Conservation (phyloP, 1,140 invertebrate genomes). For the Cydia strobilella region DNA sequence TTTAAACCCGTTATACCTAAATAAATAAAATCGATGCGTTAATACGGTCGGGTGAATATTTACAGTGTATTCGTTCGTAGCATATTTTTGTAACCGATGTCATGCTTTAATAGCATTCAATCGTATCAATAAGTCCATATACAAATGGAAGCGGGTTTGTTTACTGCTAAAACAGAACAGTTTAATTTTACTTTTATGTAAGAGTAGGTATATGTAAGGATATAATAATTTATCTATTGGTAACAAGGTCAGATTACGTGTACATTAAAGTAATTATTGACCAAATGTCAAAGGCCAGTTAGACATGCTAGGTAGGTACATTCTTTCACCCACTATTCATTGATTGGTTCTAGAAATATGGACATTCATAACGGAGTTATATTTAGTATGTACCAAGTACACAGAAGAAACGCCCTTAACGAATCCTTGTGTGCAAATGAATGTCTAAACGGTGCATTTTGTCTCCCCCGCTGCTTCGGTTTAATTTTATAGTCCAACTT, state of each 20-base stretch:
- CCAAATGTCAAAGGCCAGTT: no score
- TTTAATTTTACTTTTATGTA: background rate
- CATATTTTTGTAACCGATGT: slow-evolving; percentile 21
- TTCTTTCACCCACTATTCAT: no score
- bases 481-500: slow-evolving; percentile 64
- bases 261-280: no score
- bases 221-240: no score
- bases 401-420: background rate
- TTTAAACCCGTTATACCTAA: background rate
- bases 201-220: no score
- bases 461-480: slow-evolving; percentile 52
- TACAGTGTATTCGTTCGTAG: background rate
- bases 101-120: slow-evolving; percentile 13
- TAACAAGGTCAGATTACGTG: no score
- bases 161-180: background rate
- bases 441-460: slow-evolving; percentile 60
- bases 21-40: slow-evolving; percentile 14
- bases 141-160: background rate
- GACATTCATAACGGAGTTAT: background rate
- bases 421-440: slow-evolving; percentile 68
- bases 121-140: slow-evolving; percentile 10
- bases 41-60: background rate
- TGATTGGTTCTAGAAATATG: no score
- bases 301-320: no score
- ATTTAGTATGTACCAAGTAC: background rate